phyloP scores from a whole-genome alignment of 2,888 invertebrate species.

The Lasioglossum lativentre region DNA sequence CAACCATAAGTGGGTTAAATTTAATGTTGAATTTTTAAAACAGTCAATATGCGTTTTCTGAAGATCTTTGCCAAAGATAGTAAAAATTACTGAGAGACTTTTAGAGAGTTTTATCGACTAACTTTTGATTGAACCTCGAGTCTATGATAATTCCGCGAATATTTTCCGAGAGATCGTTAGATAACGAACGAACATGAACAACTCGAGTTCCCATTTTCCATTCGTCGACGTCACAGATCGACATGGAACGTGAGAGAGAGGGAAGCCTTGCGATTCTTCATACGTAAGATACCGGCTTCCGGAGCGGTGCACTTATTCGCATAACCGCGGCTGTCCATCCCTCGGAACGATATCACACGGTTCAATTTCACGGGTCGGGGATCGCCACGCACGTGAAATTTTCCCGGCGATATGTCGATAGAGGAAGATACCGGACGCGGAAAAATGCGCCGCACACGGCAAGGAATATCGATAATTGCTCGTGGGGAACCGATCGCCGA shows the following conservation, averaged over 20 bases:
- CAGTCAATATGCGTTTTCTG: too few species aligned
- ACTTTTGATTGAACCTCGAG: neutral
- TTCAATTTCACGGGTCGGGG: slow-evolving; percentile 78
- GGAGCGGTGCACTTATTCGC: slow-evolving; percentile 46
- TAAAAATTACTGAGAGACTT: too few species aligned
- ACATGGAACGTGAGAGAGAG: neutral
- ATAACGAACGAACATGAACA: neutral
- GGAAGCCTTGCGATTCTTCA: slow-evolving; percentile 24
- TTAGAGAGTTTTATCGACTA: too few species aligned
- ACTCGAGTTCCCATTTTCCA: neutral
- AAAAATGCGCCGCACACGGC: slow-evolving; percentile 31
- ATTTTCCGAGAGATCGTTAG: neutral
- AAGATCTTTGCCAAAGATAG: too few species aligned
- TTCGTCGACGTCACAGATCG: neutral
- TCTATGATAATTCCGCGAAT: neutral
- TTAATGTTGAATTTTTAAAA: too few species aligned
- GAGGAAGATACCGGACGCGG: slow-evolving; percentile 34
- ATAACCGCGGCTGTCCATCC: slow-evolving; percentile 65
- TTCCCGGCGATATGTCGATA: slow-evolving; percentile 51
- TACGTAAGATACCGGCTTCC: slow-evolving; percentile 56
- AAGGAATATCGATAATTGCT: slow-evolving; percentile 50
- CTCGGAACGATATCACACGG: slow-evolving; percentile 74
- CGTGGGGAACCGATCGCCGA: slow-evolving; percentile 47
- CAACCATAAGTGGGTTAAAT: too few species aligned
- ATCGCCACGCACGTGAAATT: slow-evolving; percentile 70